A percentile compares a stretch with the other conserved stretches of the same genome.
phyloP scores from a whole-genome alignment of 2,888 invertebrate species.

The Sinotaia quadrata region DNA sequence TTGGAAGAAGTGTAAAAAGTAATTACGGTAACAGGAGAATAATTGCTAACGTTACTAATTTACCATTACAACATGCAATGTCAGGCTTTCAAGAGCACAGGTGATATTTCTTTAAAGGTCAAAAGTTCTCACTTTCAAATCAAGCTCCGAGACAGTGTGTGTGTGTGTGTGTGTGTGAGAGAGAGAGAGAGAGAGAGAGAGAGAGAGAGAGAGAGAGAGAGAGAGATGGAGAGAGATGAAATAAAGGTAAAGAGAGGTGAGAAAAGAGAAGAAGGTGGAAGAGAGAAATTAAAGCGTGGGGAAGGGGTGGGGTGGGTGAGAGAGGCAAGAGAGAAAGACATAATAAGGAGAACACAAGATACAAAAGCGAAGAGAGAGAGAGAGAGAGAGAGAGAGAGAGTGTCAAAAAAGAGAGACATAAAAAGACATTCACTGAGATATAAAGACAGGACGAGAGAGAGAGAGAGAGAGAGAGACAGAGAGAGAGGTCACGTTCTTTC shows the following conservation, averaged over 20 bases:
- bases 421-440: neutral
- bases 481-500: too few species aligned
- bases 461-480: neutral
- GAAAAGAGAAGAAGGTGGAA: neutral
- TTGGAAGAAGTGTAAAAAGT: too few species aligned
- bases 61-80: too few species aligned
- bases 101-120: too few species aligned
- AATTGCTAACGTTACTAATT: too few species aligned
- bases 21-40: too few species aligned
- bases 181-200: constrained; percentile 19
- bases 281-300: neutral
- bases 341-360: neutral
- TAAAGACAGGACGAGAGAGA: neutral
- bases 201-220: constrained; percentile 18
- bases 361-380: neutral
- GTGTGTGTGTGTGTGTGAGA: neutral
- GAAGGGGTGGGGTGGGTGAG: neutral
- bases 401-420: neutral
- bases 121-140: too few species aligned
- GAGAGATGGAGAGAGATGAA: neutral
- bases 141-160: too few species aligned
- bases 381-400: neutral
- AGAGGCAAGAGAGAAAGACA: neutral
- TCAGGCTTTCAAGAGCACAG: too few species aligned
- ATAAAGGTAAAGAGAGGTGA: neutral